These are phyloP conservation scores for Hemicentrotus pulcherrimus DNA, from an alignment of 35 echinoderm and acorn worm genomes.

Conservation along the genomic window DNA sequence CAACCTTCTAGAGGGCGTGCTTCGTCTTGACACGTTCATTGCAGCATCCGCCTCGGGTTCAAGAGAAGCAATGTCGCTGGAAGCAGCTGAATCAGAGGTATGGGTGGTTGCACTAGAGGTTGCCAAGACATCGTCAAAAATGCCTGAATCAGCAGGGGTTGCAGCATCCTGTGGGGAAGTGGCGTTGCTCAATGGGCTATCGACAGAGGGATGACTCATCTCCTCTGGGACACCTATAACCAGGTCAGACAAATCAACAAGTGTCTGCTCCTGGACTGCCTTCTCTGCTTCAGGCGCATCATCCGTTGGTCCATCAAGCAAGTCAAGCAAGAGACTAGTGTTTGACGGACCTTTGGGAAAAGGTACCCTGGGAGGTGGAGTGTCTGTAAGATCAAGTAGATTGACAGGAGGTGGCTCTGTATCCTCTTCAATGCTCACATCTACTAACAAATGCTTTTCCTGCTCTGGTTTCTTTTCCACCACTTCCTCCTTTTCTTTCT, in stretches of 20 bases:
- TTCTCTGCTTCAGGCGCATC: slow-evolving; percentile 41
- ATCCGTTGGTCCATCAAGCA: slow-evolving; percentile 22
- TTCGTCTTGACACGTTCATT: slow-evolving; percentile 42
- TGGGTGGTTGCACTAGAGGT: slow-evolving; percentile 49
- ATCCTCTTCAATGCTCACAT: slow-evolving; percentile 43
- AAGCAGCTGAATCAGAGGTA: slow-evolving; percentile 51
- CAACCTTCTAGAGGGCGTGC: slow-evolving; percentile 33
- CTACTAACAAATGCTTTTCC: slow-evolving; percentile 12
- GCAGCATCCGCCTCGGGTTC: slow-evolving; percentile 47
- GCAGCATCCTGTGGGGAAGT: slow-evolving; percentile 46
- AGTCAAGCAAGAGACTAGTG: slow-evolving; percentile 42
- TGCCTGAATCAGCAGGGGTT: slow-evolving; percentile 39
- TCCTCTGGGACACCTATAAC: slow-evolving; percentile 19
- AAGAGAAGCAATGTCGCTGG: slow-evolving; percentile 44
- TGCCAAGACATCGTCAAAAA: slow-evolving; percentile 44
- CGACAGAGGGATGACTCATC: neutral
- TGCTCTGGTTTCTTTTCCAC: neutral
- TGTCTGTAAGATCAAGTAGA: slow-evolving; percentile 34
- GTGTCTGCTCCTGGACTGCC: slow-evolving; percentile 26
- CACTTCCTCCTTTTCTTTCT: slow-evolving; percentile 3
- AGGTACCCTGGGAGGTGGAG: slow-evolving; percentile 6
- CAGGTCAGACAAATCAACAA: slow-evolving; percentile 45
- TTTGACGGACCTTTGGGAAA: slow-evolving; percentile 48
- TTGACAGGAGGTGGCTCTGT: slow-evolving; percentile 18
- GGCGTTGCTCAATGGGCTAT: slow-evolving; percentile 35